Base-by-base conservation (phyloP, 2,113 vertebrate species). In the Todiramphus saurophagus region DNA sequence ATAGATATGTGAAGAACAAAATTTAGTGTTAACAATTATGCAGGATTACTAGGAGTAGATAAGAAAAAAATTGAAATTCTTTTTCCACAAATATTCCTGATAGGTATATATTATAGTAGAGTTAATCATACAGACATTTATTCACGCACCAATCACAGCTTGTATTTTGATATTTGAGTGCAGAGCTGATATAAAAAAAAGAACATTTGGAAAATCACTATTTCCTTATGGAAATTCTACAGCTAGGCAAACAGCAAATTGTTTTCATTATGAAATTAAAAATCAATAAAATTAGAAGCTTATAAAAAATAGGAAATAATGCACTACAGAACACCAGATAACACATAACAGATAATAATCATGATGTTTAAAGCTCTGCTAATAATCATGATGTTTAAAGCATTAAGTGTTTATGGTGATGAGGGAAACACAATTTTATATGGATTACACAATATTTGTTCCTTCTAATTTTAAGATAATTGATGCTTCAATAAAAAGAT, bases 241-340 rank as follows among this genome's bases (percentile, higher is more conserved):
- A 96, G 58, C 44, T 66, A 80, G 48, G 58, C n/a, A 89, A 74
- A 93, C n/a, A 81, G 60, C 21, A 90, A 78, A 75, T 78, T 70
- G n/a, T 77, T 92, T 90, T 75, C 30, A 39, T 78, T n/a, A 51
- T 33, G 56, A 83, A 94, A 93, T 92, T 79, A 94, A 92, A 94
- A 67, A 88, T 74, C 60, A 95, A 85, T 83, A 76, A 75, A 94
- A 90, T 81, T n/a, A 78, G 86, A 81, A 91, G 41, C 35, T 89
- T 77, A 53, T 33, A 5, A 83, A 87, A 91, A 67, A 30, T 16
- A 82, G 46, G 60, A 48, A 94, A 79, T 50, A 2, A n/a, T 93
- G 83, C 68, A 63, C 50, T 30, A 9, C 9, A 39, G 48, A 75
- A 79, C 24, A 62, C 5, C 50, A 79, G 51, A 55, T 62, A 80